Evolutionary conservation across 2,888 invertebrate species (phyloP).

Genomic region (Mythimna lalbum): DNA sequence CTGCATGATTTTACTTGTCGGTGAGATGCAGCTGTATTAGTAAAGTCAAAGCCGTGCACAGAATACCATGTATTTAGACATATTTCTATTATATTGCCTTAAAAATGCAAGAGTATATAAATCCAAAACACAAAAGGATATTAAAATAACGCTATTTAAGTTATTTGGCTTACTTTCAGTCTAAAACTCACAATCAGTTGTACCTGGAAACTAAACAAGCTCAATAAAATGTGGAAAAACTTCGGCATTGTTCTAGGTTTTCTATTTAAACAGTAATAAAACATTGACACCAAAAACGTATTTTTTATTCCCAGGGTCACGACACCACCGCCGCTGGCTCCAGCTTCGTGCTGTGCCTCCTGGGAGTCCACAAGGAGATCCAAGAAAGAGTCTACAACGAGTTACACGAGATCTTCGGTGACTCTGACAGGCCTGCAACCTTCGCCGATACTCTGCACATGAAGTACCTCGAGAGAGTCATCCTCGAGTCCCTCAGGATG

Average conservation of each 20-base stretch:
- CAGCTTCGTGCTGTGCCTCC: constrained; percentile 95
- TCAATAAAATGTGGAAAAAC: neutral
- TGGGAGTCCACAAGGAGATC: constrained; percentile 95
- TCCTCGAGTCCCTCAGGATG: constrained; percentile 94
- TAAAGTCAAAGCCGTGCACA: neutral
- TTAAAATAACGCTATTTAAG: neutral
- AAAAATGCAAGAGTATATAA: neutral
- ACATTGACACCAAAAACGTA: neutral
- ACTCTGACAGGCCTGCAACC: constrained; percentile 94
- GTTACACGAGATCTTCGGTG: constrained; percentile 94
- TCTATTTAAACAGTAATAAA: neutral
- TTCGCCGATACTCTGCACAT: constrained; percentile 95
- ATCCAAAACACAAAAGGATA: neutral
- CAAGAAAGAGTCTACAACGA: constrained; percentile 95
- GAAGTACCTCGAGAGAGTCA: constrained; percentile 95
- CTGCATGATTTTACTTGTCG: neutral
- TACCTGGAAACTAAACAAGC: neutral
- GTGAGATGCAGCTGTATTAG: neutral
- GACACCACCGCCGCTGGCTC: constrained; percentile 93
- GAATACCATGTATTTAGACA: too few relatives aligned
- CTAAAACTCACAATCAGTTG: neutral
- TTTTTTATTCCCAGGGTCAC: constrained; percentile 78
- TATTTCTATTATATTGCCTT: neutral
- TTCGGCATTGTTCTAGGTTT: neutral
- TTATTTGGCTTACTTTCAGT: neutral